Evolutionary conservation across 2,113 vertebrate species (phyloP), one percentile per base, ranked within the genome.

Genomic region (Pandion haliaetus): DNA sequence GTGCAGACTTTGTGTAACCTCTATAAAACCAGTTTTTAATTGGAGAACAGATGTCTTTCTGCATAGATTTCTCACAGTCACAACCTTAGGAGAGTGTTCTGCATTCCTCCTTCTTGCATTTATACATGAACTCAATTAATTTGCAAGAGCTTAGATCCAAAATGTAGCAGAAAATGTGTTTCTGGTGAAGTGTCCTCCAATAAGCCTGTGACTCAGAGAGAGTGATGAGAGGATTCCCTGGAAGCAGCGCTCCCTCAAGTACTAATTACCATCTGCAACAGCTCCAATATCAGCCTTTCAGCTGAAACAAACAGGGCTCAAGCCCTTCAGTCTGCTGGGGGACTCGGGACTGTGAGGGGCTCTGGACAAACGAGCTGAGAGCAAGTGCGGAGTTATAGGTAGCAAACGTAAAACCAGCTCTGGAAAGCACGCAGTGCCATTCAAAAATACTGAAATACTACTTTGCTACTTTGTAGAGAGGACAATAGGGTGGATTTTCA

Each of bases 181-280:
- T 67, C 67, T 82, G 55, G n/a, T 83, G 84, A 83, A 66, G 80
- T 23, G 54, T 84, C 50, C 63, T 95, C 82, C 47, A 24, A 32
- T 3, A 12, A 52, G 62, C 0, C 3, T 19, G 61, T 89, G 95
- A 81, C 58, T 86, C 85, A n/a, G 61, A 94, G 77, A 0, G 1
- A 70, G 44, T 12, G 62, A 76, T 17, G 82, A 80, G 95, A 93
- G 91, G 93, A 94, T 95, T 93, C 90, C 95, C 91, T 94, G 81
- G 91, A 84, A 96, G 88, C 71, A 73, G 58, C 8, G 5, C 90
- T 82, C 91, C 49, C 90, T 81, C 23, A 67, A 94, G 89, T 42
- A 8, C 79, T 85, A 93, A 96, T 97, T 95, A 67, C 93, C 92
- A 79, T 90, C 82, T 85, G 88, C 74, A 61, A 24, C 10, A 55